Conservation (phyloP, 2,113 vertebrate genomes). For the Oxygymnocypris stewartii region DNA sequence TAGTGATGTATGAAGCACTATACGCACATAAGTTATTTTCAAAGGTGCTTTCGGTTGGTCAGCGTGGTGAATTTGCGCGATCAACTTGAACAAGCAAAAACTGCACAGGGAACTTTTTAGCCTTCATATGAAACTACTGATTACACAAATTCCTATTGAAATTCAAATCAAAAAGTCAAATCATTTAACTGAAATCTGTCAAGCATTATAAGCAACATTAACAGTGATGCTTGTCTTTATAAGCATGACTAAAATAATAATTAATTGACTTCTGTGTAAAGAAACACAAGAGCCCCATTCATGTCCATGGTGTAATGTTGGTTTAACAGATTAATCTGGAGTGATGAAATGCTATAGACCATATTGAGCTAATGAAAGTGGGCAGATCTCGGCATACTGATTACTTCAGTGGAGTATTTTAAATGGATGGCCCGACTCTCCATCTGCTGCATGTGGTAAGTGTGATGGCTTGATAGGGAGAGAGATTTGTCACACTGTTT, state of each 20-base stretch:
- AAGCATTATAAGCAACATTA: not conserved
- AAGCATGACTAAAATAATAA: not conserved
- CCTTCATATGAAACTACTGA: too few relatives aligned
- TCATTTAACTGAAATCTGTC: not conserved
- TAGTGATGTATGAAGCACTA: too few relatives aligned
- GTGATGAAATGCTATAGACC: not conserved
- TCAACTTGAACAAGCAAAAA: too few relatives aligned
- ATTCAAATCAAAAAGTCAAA: too few relatives aligned
- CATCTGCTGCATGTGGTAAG: conserved; percentile 24
- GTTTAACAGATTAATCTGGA: not conserved
- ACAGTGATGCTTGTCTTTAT: not conserved
- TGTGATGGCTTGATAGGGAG: conserved; percentile 43
- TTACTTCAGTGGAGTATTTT: not conserved
- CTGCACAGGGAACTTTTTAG: too few relatives aligned
- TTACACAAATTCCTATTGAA: too few relatives aligned
- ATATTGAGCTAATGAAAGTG: not conserved
- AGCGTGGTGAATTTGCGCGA: too few relatives aligned
- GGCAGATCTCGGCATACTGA: conserved; percentile 9
- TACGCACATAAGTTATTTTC: too few relatives aligned
- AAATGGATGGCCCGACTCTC: conserved; percentile 32
- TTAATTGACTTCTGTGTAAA: not conserved
- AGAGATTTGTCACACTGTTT: conserved; percentile 48
- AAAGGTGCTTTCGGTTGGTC: too few relatives aligned
- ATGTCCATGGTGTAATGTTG: not conserved
- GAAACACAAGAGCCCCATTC: not conserved